Evolutionary conservation across 2,888 invertebrate species (phyloP), one percentile per base, ranked within the genome.

Genomic region (Pterostichus madidus): DNA sequence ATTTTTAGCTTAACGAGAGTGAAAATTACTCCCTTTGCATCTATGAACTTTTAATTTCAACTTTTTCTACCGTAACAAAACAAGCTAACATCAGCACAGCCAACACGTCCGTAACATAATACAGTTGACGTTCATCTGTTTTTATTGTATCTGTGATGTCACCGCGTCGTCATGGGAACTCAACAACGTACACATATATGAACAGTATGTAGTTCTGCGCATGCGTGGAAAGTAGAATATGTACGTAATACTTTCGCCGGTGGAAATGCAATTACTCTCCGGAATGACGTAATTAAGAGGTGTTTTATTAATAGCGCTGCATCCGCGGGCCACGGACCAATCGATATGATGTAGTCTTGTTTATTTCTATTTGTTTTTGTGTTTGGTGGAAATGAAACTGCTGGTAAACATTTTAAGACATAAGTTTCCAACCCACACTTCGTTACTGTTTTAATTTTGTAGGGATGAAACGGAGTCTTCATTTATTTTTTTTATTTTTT

Each of bases 251-350:
- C 75, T 75, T 75, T 75, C 49, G 52, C 77, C 32, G 15, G 35
- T 56, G 56, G 53, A 77, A 77, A 77, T 56, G 77, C 56, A 77
- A 77, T 77, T 71, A 71, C 39, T 13, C 13, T 8, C 11, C 56
- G 77, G 71, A 56, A 77, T 77, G 77, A 77, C 77, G 77, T 77
- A 77, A 77, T 77, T 77, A 56, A 17, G 35, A 56, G 56, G 39
- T 77, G 49, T 73, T 64, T 64, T 73, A 75, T 75, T 52, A 75
- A 77, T 56, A 77, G 73, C 6, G 31, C 35, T 64, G 31, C 35
- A 64, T 32, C 5, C n/a, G 64, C 39, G 39, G 39, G 8, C 39
- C 39, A 39, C 24, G 64, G 64, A 64, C 64, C 64, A 64, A 64
- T 64, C 64, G n/a, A 64, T 64, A 35, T 10, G 7, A 31, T 3